Evolutionary conservation across 1,140 invertebrate species (phyloP).

Genomic region (Nylanderia fulva): DNA sequence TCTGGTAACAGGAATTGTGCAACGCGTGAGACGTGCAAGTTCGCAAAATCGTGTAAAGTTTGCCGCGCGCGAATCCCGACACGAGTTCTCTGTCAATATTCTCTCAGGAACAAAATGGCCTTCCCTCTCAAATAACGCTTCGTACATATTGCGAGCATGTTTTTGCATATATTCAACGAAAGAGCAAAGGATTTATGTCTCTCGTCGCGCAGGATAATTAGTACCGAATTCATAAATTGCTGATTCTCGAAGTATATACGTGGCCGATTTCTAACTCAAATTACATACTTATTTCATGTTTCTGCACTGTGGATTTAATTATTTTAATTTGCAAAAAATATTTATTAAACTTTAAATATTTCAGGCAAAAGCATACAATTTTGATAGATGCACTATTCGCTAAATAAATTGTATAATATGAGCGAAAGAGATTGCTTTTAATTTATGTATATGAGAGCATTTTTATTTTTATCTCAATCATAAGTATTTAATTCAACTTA

Average conservation of each 20-base stretch:
- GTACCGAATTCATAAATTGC: background rate
- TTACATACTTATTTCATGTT: background rate
- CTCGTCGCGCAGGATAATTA: constrained; percentile 29
- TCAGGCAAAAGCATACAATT: background rate
- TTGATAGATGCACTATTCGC: background rate
- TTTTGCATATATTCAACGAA: constrained; percentile 3
- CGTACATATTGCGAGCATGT: constrained; percentile 51
- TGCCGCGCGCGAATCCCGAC: constrained; percentile 33
- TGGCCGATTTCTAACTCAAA: background rate
- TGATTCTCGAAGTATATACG: background rate
- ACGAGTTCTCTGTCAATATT: constrained; percentile 68
- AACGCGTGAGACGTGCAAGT: constrained; percentile 47
- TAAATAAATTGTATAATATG: constrained; percentile 20
- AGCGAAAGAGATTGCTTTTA: background rate
- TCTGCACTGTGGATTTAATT: background rate
- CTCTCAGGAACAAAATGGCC: constrained; percentile 50
- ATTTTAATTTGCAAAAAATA: background rate
- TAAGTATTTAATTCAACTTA: background rate
- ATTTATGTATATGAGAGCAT: constrained; percentile 15
- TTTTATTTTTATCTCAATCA: constrained; percentile 17
- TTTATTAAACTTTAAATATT: background rate
- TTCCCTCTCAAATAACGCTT: constrained; percentile 58
- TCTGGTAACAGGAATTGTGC: constrained; percentile 35
- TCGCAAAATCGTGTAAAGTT: constrained; percentile 63
- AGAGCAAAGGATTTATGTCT: constrained; percentile 6